These are phyloP conservation scores for Cyprinodon tularosa DNA, from an alignment of 2,113 vertebrate species.

Conservation along the genomic window DNA sequence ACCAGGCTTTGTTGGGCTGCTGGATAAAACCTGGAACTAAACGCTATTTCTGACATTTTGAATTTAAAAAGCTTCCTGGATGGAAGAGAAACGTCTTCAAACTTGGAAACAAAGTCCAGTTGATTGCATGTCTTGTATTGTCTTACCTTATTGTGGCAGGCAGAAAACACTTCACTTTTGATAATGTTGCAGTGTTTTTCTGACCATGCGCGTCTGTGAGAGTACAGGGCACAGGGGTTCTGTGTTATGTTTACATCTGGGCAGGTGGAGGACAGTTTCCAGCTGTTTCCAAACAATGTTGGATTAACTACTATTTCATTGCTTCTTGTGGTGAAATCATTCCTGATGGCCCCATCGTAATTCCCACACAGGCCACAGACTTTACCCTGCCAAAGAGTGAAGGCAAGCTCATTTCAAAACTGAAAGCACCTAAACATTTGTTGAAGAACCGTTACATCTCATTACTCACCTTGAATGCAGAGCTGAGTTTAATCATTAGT, in stretches of 20 bases:
- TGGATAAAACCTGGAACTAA: no score
- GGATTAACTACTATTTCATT: constrained; percentile 81
- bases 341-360: constrained; percentile 86
- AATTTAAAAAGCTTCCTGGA: no score
- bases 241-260: constrained; percentile 63
- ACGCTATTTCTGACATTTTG: no score
- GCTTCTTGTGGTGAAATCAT: constrained; percentile 87
- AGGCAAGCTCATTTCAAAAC: background rate
- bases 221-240: constrained; percentile 80
- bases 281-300: constrained; percentile 87
- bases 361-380: constrained; percentile 92
- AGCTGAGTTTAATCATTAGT: constrained; percentile 85
- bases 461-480: constrained; percentile 83
- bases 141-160: constrained; percentile 83
- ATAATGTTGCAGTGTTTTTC: constrained; percentile 85
- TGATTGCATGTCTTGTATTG: background rate
- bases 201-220: constrained; percentile 84
- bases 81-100: no score
- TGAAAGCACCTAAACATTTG: background rate
- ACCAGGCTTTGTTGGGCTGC: no score
- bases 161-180: constrained; percentile 74
- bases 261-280: constrained; percentile 83
- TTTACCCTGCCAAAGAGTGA: constrained; percentile 75
- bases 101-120: no score
- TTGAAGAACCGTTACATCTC: background rate